Base-by-base conservation (phyloP, 2,888 invertebrate genomes). In the Tipula confusa region DNA sequence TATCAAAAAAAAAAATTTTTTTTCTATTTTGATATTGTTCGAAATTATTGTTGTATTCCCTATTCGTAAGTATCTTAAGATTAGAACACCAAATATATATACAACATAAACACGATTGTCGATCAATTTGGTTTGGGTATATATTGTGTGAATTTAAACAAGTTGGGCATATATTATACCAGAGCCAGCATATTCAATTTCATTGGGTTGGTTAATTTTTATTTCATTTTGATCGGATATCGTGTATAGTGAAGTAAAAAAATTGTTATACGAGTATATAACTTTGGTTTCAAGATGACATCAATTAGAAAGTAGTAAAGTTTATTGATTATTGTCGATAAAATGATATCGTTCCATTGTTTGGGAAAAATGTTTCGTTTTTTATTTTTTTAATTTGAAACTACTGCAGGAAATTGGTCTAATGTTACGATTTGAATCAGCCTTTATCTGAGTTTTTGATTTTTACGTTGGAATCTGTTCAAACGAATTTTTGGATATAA, bases 101-200 rank as follows among this genome's bases (percentile, higher is more conserved):
- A 64, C 18, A 43, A 43, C 15, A 43, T n/a, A 64, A 64, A 64
- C 24, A 64, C 64, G 64, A 64, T 64, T 64, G 64, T 64, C 64
- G 64, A 64, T 64, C 64, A 64, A 24, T 64, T n/a, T 64, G 64
- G 64, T 64, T n/a, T 43, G 9, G 9, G 9, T 64, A n/a, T n/a
- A n/a, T n/a, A 64, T 64, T 64, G 64, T 64, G 64, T 64, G 64
- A 64, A 64, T 64, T 64, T 64, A 64, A 64, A 64, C 64, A 64
- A 64, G 64, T 64, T 64, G 64, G 64, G 64, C 24, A 64, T 24
- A 18, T 64, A 15, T 5, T 43, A 43, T 15, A 43, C 43, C 43
- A 43, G n/a, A n/a, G 43, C 18, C 18, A 43, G 43, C 43, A 64
- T 64, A 64, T 64, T 64, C 24, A 64, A 64, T 64, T 64, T 64